These are phyloP conservation scores for Dipodomys spectabilis DNA, from an alignment of 2,113 vertebrate species.

Conservation along the genomic window DNA sequence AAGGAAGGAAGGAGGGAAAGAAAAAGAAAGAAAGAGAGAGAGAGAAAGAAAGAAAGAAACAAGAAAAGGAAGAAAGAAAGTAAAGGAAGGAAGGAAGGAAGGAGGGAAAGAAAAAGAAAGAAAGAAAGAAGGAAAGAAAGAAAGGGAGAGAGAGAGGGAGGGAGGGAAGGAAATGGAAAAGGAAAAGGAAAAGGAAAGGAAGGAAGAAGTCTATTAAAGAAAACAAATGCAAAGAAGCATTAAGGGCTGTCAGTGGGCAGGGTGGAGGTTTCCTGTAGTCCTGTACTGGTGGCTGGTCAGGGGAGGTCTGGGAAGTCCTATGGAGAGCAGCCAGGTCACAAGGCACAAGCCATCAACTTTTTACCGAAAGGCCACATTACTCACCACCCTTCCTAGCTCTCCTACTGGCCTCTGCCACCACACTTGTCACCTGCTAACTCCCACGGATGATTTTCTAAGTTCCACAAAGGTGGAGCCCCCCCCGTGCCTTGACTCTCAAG, in stretches of 20 bases:
- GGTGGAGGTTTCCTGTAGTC: not conserved
- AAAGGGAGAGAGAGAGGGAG: no score
- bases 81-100: no score
- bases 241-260: not conserved
- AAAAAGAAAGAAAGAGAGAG: no score
- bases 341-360: not conserved
- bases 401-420: no score
- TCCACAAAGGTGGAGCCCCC: not conserved
- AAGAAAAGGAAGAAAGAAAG: no score
- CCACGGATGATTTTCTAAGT: not conserved
- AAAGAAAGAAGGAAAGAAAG: no score
- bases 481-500: not conserved
- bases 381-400: fast-evolving
- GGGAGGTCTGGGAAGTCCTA: not conserved
- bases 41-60: no score
- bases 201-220: no score
- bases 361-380: not conserved
- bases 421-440: not conserved
- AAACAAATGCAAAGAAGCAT: not conserved
- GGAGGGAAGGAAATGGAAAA: no score
- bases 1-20: no score
- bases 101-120: no score
- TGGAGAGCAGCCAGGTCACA: not conserved
- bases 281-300: not conserved
- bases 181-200: no score